Evolutionary conservation across 2,888 invertebrate species (phyloP).

Genomic region (Tiphia femorata): DNA sequence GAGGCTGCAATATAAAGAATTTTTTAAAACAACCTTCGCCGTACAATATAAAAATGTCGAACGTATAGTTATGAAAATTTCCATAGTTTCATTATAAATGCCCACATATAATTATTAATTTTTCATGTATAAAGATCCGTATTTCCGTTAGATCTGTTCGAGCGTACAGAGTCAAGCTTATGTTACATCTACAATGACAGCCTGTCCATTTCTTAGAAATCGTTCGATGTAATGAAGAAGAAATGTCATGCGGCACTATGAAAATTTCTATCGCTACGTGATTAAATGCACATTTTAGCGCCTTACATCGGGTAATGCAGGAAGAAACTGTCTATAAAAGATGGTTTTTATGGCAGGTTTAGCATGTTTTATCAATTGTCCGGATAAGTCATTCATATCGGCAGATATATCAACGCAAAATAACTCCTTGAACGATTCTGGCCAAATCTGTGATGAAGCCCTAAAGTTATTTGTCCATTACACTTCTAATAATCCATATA

Average conservation of each 20-base stretch:
- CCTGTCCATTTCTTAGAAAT: too few relatives aligned
- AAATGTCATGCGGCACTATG: too few relatives aligned
- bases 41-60: neutral
- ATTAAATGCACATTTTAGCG: slow-evolving; percentile 15
- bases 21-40: slow-evolving; percentile 6
- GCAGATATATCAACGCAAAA: slow-evolving; percentile 86
- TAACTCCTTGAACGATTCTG: slow-evolving; percentile 81
- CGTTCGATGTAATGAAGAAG: too few relatives aligned
- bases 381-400: slow-evolving; percentile 86
- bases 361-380: slow-evolving; percentile 77
- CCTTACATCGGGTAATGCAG: slow-evolving; percentile 73
- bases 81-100: too few relatives aligned
- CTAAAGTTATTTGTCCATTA: slow-evolving; percentile 58
- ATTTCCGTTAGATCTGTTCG: too few relatives aligned
- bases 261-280: too few relatives aligned
- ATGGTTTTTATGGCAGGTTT: slow-evolving; percentile 74
- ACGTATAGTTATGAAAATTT: too few relatives aligned
- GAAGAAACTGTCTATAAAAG: slow-evolving; percentile 86
- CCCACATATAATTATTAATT: too few relatives aligned
- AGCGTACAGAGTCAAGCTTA: too few relatives aligned
- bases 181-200: too few relatives aligned
- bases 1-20: slow-evolving; percentile 67
- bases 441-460: slow-evolving; percentile 84
- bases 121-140: too few relatives aligned
- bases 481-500: neutral